Evolutionary conservation across 1,140 invertebrate genomes (phyloP).

Genomic region (Metopolophium dirhodum): DNA sequence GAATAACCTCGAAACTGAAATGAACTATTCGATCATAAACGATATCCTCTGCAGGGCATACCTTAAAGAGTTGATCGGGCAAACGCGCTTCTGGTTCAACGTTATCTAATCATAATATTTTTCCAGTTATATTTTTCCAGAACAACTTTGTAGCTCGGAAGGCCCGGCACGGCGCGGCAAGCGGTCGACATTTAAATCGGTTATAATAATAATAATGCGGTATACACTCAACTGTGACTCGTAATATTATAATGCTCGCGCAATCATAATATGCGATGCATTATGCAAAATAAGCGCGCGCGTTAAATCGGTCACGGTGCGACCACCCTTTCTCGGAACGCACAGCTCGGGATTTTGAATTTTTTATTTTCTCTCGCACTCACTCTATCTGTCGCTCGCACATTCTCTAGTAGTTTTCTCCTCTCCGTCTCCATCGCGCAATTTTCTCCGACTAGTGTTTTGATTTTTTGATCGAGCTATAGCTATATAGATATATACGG

Average conservation of each 20-base stretch:
- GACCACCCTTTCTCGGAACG: slow-evolving; percentile 24
- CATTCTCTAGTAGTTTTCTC: no score
- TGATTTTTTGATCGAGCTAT: not conserved
- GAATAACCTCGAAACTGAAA: not conserved
- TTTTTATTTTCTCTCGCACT: not conserved
- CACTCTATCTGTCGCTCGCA: not conserved
- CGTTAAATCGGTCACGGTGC: slow-evolving; percentile 21
- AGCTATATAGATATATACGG: no score
- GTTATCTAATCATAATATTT: not conserved
- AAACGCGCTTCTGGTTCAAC: not conserved
- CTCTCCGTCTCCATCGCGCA: not conserved
- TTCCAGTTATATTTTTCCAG: not conserved
- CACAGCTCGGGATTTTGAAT: slow-evolving; percentile 27
- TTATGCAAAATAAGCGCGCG: not conserved
- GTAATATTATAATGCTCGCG: not conserved
- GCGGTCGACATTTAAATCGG: not conserved
- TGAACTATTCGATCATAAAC: not conserved
- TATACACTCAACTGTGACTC: not conserved
- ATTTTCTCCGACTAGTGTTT: slow-evolving; percentile 11
- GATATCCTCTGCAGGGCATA: not conserved
- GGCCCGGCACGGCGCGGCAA: not conserved
- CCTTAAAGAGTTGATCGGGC: no score
- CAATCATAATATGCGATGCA: not conserved
- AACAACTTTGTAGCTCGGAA: not conserved
- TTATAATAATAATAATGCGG: not conserved